Percentiles rank a stretch among this genome's conserved stretches.
Conservation (phyloP, 1,140 invertebrate species). For the Temnothorax nylanderi region DNA sequence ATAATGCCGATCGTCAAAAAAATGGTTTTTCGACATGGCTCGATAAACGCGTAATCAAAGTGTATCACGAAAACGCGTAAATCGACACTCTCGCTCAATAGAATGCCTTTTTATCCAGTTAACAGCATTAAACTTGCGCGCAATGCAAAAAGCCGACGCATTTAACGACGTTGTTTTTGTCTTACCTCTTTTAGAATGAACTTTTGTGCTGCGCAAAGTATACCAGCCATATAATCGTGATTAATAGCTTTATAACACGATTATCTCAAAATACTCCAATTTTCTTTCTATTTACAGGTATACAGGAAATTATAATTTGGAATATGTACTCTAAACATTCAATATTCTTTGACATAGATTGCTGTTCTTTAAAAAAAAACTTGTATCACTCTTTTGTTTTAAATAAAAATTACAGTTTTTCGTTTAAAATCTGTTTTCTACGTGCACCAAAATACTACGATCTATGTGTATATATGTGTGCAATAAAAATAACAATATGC, state of each 20-base stretch:
- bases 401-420: not conserved
- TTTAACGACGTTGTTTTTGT: slow-evolving; percentile 17
- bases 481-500: not conserved
- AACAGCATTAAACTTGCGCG: slow-evolving; percentile 1
- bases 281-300: not conserved
- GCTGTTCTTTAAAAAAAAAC: not conserved
- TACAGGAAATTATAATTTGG: not conserved
- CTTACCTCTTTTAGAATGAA: slow-evolving; percentile 19
- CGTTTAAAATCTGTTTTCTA: not conserved
- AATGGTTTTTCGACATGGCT: slow-evolving; percentile 7
- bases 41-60: slow-evolving; percentile 32
- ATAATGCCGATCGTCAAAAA: slow-evolving; percentile 9
- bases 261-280: not conserved
- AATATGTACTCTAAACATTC: not conserved
- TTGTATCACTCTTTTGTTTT: not conserved
- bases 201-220: not conserved
- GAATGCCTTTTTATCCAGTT: slow-evolving; percentile 26
- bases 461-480: not conserved
- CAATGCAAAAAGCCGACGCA: not conserved
- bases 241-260: not conserved
- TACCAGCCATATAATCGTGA: not conserved
- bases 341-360: not conserved
- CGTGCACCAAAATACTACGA: too few relatives aligned
- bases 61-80: not conserved
- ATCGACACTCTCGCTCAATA: not conserved